Percentiles rank a stretch among this genome's conserved stretches.
Evolutionary conservation across 2,797 vertebrate genomes (phyloP).

Genomic region (Sphenodon punctatus): DNA sequence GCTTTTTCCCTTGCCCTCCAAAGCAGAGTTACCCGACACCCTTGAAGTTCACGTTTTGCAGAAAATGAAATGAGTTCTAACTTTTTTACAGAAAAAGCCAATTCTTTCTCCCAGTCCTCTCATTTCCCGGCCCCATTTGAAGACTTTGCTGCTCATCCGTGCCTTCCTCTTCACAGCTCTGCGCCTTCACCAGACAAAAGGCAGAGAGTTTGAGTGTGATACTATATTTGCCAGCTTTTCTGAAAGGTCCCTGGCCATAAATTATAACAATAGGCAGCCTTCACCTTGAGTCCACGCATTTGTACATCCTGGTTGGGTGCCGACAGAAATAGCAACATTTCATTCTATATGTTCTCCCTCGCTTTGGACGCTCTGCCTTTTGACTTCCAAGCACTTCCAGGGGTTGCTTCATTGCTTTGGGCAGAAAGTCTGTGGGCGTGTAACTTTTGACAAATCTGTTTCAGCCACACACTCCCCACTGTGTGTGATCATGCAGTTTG

Average conservation of each 20-base stretch:
- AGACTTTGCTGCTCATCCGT: background rate
- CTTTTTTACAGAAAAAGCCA: background rate
- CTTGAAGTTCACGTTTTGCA: background rate
- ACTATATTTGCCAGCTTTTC: background rate
- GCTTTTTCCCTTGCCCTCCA: background rate
- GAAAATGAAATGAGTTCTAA: background rate
- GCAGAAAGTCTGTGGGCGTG: too few species aligned
- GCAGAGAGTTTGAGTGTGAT: background rate
- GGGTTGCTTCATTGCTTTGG: too few species aligned
- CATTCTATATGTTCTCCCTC: background rate
- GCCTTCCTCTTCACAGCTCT: background rate
- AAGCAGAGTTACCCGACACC: background rate
- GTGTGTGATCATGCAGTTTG: too few species aligned
- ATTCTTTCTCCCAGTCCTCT: background rate
- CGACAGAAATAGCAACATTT: background rate
- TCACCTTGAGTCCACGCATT: background rate
- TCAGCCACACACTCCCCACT: too few species aligned
- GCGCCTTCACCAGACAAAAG: rapidly evolving
- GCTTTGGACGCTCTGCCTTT: background rate
- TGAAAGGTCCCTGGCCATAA: background rate
- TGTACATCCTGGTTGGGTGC: background rate
- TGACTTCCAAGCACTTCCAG: background rate
- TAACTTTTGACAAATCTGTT: too few species aligned
- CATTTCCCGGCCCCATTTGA: background rate
- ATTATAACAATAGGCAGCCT: background rate